phyloP scores from a whole-genome alignment of 1,140 invertebrate species.

The Ceratina calcarata region DNA sequence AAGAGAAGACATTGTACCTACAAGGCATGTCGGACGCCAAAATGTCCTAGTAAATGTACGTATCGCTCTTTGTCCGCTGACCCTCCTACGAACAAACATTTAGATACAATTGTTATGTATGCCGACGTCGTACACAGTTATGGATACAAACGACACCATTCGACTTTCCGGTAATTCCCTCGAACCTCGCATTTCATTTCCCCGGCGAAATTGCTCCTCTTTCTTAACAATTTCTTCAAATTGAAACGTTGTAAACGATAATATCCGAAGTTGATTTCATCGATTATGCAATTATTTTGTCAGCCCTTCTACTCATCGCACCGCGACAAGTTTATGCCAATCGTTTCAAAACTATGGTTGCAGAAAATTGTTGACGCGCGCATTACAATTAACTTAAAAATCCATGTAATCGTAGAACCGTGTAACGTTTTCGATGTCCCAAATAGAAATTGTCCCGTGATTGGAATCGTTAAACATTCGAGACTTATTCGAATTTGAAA shows the following conservation, averaged over 20 bases:
- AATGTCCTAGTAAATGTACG: constrained; percentile 79
- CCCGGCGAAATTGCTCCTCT: background rate
- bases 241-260: too few relatives aligned
- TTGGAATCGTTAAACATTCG: background rate
- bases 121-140: constrained; percentile 33
- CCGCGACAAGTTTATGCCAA: too few relatives aligned
- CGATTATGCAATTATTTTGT: too few relatives aligned
- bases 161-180: background rate
- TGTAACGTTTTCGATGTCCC: background rate
- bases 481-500: background rate
- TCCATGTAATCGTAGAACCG: too few relatives aligned
- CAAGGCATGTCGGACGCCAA: constrained; percentile 60
- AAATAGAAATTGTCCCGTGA: background rate
- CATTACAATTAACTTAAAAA: too few relatives aligned
- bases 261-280: too few relatives aligned
- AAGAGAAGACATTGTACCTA: constrained; percentile 65
- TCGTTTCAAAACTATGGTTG: too few relatives aligned
- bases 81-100: constrained; percentile 70
- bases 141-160: constrained; percentile 1
- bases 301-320: too few relatives aligned
- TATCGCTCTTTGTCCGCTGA: constrained; percentile 75
- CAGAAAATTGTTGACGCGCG: too few relatives aligned
- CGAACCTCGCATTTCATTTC: background rate
- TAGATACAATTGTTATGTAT: constrained; percentile 61
- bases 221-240: too few relatives aligned